phyloP scores from a whole-genome alignment of 2,888 invertebrate genomes.

The Schrankia costaestrigalis region DNA sequence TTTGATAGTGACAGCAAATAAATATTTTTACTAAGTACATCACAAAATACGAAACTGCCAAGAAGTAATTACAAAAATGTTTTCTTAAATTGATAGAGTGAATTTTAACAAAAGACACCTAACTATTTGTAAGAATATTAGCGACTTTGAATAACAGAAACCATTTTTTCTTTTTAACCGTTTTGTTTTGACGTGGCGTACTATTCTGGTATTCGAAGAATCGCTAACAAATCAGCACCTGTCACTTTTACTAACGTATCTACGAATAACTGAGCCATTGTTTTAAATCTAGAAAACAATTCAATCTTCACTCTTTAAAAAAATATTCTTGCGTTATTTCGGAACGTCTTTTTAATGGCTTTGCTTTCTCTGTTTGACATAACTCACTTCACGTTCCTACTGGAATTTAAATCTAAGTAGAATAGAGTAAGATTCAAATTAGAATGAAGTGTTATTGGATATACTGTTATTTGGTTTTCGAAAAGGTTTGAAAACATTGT shows the following conservation, averaged over 20 bases:
- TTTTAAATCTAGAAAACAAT: conserved; percentile 63
- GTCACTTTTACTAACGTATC: conserved; percentile 63
- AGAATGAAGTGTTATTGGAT: conserved; percentile 4
- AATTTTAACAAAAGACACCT: conserved; percentile 43
- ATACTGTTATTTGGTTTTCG: conserved; percentile 21
- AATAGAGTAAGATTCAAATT: conserved; percentile 32
- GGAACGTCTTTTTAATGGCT: conserved; percentile 50
- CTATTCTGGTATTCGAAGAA: conserved; percentile 63
- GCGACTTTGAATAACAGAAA: conserved; percentile 51
- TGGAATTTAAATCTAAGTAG: conserved; percentile 18
- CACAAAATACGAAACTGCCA: too few species aligned
- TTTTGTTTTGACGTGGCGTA: conserved; percentile 64
- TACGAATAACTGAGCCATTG: conserved; percentile 62
- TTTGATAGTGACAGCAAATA: too few species aligned
- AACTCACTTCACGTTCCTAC: conserved; percentile 25
- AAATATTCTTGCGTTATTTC: conserved; percentile 54
- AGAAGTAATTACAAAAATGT: too few species aligned
- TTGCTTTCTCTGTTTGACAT: conserved; percentile 32
- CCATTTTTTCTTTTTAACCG: conserved; percentile 49
- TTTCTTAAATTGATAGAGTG: conserved; percentile 53
- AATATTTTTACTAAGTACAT: too few species aligned
- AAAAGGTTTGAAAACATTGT: conserved; percentile 47
- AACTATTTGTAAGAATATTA: conserved; percentile 57
- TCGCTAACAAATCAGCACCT: conserved; percentile 71
- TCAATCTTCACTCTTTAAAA: conserved; percentile 60